Evolutionary conservation across 2,888 invertebrate genomes (phyloP), one percentile per base, ranked within the genome.

Genomic region (Melanchra persicariae): DNA sequence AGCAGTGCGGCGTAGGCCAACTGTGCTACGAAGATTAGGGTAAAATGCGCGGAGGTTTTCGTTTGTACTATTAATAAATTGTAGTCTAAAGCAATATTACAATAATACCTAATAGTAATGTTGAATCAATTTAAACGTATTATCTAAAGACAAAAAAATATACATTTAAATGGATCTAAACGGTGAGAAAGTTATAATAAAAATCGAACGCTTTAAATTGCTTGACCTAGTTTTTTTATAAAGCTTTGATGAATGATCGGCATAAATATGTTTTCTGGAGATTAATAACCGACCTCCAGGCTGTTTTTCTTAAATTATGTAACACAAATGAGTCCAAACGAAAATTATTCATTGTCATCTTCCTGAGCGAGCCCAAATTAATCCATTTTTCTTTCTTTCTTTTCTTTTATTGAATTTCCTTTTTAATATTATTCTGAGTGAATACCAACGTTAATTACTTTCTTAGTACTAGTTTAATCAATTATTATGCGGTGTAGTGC

Each of bases 371-470:
- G 26, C 34, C 26, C 9, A 58, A 72, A 74, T 64, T 73, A 37
- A 64, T 74, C 5, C 15, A 22, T 37, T 64, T 64, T 37, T 34
- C 49, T 10, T 49, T 61, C 30, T 9, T 24, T 49, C 19, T 73
- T 24, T 37, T 51, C 7, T 9, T 17, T 45, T 12, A 43, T 64
- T 62, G 47, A 71, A 61, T 49, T 47, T 51, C 51, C n/a, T 45
- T 37, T 17, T 8, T 15, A 30, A 26, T 22, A 12, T 51, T 26
- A 34, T n/a, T 15, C 43, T 19, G 17, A 51, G 24, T 37, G 49
- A 51, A 69, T 76, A 37, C 68, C 26, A n/a, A n/a, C n/a, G 24
- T 73, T 78, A 73, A 78, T 78, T 65, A 74, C 52, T 79, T 70
- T 60, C 63, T 73, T 43, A 43, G 40, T n/a, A 45, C 68, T 65